These are phyloP conservation scores for Rhynchophorus ferrugineus DNA, from an alignment of 1,140 invertebrate genomes.

Conservation along the genomic window DNA sequence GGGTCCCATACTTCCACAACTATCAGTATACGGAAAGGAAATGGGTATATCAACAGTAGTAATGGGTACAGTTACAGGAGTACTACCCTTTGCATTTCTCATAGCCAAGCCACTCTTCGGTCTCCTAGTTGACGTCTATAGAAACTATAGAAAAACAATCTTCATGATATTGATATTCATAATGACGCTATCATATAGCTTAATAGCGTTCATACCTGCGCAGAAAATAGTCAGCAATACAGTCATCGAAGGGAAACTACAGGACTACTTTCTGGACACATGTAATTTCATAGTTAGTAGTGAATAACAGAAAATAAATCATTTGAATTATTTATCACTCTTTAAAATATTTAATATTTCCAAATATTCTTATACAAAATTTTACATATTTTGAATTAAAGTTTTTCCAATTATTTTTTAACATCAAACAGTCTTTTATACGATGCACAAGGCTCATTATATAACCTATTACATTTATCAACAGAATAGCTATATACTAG, in stretches of 20 bases:
- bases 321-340: constrained; percentile 3
- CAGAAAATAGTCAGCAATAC: constrained; percentile 31
- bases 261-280: constrained; percentile 24
- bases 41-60: constrained; percentile 62
- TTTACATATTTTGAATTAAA: too few species aligned
- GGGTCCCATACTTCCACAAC: constrained; percentile 66
- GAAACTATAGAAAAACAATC: constrained; percentile 56
- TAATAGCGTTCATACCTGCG: constrained; percentile 58
- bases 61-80: constrained; percentile 63
- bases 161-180: constrained; percentile 56
- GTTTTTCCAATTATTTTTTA: too few species aligned
- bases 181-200: constrained; percentile 54
- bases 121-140: constrained; percentile 57
- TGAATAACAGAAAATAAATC: constrained; percentile 9
- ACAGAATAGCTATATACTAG: too few species aligned
- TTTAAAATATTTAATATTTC: too few species aligned
- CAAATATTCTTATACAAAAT: too few species aligned
- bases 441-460: too few species aligned
- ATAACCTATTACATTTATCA: too few species aligned
- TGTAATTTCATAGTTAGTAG: constrained; percentile 40
- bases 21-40: constrained; percentile 66
- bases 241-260: constrained; percentile 6
- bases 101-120: constrained; percentile 66
- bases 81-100: constrained; percentile 63
- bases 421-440: too few species aligned